These are phyloP conservation scores for Popillia japonica DNA, from an alignment of 1,140 invertebrate species.

Conservation along the genomic window DNA sequence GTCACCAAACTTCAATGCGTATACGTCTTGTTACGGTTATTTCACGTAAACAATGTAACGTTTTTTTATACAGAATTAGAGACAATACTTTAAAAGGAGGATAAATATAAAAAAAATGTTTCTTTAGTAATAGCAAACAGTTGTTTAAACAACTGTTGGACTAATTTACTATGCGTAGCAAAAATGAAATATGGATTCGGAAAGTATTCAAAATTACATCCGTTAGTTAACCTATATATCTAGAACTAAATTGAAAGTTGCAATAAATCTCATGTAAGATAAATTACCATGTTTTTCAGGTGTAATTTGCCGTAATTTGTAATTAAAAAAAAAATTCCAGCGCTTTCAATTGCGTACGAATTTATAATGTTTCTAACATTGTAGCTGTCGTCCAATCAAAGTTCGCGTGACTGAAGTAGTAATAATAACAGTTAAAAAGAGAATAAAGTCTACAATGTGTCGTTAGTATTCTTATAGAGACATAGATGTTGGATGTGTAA, in stretches of 20 bases:
- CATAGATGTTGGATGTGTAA: too few relatives aligned
- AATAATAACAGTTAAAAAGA: not conserved
- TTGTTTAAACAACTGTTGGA: too few relatives aligned
- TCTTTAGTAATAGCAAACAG: too few relatives aligned
- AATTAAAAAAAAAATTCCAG: not conserved
- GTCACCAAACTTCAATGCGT: not conserved
- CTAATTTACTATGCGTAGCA: too few relatives aligned
- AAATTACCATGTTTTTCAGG: slow-evolving; percentile 14
- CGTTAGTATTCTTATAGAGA: not conserved
- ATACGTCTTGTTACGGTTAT: not conserved
- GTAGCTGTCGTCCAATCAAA: not conserved
- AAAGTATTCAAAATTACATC: slow-evolving; percentile 4
- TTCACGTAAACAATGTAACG: not conserved
- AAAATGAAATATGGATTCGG: too few relatives aligned
- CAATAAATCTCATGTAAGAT: not conserved
- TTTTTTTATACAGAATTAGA: not conserved
- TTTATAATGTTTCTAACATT: not conserved
- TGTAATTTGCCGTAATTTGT: not conserved
- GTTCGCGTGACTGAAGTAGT: not conserved
- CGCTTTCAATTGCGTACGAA: not conserved
- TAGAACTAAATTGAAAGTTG: not conserved
- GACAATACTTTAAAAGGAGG: too few relatives aligned
- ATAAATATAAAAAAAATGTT: too few relatives aligned
- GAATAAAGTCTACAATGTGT: slow-evolving; percentile 6
- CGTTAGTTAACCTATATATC: not conserved